Conservation (phyloP, 2,113 vertebrate genomes). For the Thamnophis sirtalis region DNA sequence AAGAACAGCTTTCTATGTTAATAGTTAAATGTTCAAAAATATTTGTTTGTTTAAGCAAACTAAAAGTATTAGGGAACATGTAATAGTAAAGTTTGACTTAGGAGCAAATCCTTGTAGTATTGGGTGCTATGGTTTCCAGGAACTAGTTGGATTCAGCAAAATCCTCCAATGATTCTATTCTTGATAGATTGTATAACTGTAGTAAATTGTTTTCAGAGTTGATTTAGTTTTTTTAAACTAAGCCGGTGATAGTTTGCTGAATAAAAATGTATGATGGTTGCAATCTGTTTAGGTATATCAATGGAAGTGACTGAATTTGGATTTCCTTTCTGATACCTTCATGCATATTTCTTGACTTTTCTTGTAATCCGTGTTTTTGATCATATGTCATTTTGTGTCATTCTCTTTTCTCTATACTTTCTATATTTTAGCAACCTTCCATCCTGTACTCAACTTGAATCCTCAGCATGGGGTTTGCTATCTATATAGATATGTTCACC, state of each 20-base stretch:
- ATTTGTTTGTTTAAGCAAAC: not conserved
- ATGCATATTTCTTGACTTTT: not conserved
- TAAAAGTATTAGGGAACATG: not conserved
- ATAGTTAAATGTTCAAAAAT: not conserved
- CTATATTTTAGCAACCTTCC: not conserved
- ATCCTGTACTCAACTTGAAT: not conserved
- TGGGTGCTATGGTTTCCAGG: not conserved
- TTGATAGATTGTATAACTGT: not conserved
- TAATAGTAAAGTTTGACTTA: not conserved
- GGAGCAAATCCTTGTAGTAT: not conserved
- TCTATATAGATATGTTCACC: not conserved
- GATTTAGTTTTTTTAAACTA: not conserved
- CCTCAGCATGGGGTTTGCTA: not conserved
- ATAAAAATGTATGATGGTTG: not conserved
- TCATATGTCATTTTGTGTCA: not conserved
- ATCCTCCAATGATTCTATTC: not conserved
- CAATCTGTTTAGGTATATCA: not conserved
- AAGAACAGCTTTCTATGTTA: slow-evolving; percentile 17
- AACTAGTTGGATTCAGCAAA: not conserved
- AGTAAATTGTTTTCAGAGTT: not conserved
- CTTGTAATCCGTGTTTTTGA: not conserved
- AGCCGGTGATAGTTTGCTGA: not conserved
- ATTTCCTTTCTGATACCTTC: not conserved
- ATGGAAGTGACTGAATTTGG: not conserved
- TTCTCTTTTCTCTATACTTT: not conserved